Evolutionary conservation across 1,140 invertebrate genomes (phyloP).

Genomic region (Macrocentrus cingulum): DNA sequence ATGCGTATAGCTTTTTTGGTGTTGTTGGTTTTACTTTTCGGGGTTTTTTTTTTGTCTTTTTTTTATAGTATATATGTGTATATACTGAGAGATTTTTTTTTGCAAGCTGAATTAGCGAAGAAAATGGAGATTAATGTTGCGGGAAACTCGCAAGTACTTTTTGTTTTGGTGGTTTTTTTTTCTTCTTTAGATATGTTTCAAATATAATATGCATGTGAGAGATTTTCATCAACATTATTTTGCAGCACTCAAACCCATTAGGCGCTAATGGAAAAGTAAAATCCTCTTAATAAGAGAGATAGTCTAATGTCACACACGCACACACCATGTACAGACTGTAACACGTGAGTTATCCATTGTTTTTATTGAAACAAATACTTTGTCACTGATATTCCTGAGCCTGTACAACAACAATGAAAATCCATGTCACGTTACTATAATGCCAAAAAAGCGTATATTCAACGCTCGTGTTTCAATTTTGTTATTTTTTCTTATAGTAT

Average conservation of each 20-base stretch:
- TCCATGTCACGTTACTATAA: too few relatives aligned
- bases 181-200: background rate
- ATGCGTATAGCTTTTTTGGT: too few relatives aligned
- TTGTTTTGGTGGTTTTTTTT: background rate
- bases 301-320: too few relatives aligned
- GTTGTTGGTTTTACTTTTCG: too few relatives aligned
- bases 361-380: background rate
- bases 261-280: background rate
- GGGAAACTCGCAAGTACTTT: background rate
- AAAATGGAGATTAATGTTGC: background rate
- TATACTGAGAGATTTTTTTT: too few relatives aligned
- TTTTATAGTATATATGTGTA: background rate
- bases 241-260: background rate
- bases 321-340: slow-evolving; percentile 2
- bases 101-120: too few relatives aligned
- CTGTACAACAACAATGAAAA: slow-evolving; percentile 1
- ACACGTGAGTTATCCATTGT: background rate
- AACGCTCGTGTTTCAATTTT: background rate
- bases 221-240: background rate
- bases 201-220: too few relatives aligned
- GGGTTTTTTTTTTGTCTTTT: background rate
- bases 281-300: background rate
- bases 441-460: too few relatives aligned
- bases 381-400: background rate
- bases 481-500: too few relatives aligned